phyloP scores from a whole-genome alignment of 2,888 invertebrate species.

The Cheilosia vulpina region DNA sequence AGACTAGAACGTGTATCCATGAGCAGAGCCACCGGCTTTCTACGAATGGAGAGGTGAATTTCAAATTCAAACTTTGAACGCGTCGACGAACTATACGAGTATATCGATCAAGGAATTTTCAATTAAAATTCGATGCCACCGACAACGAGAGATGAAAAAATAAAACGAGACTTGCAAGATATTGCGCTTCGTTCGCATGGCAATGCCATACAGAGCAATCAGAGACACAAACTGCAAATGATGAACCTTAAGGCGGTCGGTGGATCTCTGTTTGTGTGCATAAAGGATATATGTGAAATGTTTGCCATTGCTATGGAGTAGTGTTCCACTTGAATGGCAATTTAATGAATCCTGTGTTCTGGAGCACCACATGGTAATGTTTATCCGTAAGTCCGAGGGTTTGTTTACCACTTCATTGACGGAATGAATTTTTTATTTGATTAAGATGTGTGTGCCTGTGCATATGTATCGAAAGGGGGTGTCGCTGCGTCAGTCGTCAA shows the following conservation, averaged over 20 bases:
- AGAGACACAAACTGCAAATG: constrained; percentile 15
- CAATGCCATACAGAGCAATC: constrained; percentile 5
- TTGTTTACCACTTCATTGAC: constrained; percentile 38
- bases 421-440: constrained; percentile 29
- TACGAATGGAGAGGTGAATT: constrained; percentile 9
- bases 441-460: not conserved
- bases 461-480: not conserved
- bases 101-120: constrained; percentile 48
- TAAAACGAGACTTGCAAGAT: too few species aligned
- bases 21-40: not conserved
- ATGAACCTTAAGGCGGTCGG: constrained; percentile 14
- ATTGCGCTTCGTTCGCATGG: too few species aligned
- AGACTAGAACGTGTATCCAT: not conserved
- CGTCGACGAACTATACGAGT: not conserved
- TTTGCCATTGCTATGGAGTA: constrained; percentile 26
- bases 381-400: constrained; percentile 29
- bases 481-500: too few species aligned
- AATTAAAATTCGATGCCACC: constrained; percentile 38
- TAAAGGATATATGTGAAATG: not conserved
- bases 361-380: constrained; percentile 21
- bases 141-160: too few species aligned
- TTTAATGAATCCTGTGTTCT: constrained; percentile 26
- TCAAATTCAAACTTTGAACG: constrained; percentile 32
- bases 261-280: not conserved
- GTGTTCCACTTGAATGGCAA: constrained; percentile 36